Base-by-base conservation (phyloP, 2,797 vertebrate species). In the Rhyacichthys aspro region DNA sequence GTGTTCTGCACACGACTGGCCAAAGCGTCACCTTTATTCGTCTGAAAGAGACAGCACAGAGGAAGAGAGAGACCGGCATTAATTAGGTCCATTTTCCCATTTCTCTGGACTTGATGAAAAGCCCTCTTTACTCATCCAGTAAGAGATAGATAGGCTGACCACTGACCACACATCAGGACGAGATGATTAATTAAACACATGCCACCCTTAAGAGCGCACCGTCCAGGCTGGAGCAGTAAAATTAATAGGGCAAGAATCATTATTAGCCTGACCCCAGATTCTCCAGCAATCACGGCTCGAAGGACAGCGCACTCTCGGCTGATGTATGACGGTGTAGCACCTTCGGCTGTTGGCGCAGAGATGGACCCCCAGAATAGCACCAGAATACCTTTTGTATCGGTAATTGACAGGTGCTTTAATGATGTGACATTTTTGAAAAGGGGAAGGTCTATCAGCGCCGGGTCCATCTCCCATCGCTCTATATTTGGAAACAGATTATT, bases 1-100 rank as follows among this genome's bases (percentile, higher is more conserved):
- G 95, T 98, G 85, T 94, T 96, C 92, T 97, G 95, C 76, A 97
- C 95, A 42, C 95, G 94, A 82, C 90, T 97, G 75, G 96, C 94
- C 89, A 98, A 90, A 11, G 95, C 95, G 46, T 97, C 95, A 1
- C 95, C 94, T 92, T 95, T 96, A 90, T 93, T 96, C 77, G 95
- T 95, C 95, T 96, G 90, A 56, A 44, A 57, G 43, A 55, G 65
- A 74, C 54, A 66, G 33, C 34, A 56, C 43, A 33, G 50, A 59
- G 28, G 16, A 59, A 55, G 63, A 56, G 33, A 75, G 58, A 65
- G 45, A 74, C 59, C 56, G 49, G 64, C 47, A 78, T 84, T 83
- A 82, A 84, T 81, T 78, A 82, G 72, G 57, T 57, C 56, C 52
- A 65, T 78, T 80, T 70, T 67, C 73, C 59, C 63, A 72, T 79